Base-by-base conservation (phyloP, 2,888 invertebrate genomes). In the Lysandra bellargus region DNA sequence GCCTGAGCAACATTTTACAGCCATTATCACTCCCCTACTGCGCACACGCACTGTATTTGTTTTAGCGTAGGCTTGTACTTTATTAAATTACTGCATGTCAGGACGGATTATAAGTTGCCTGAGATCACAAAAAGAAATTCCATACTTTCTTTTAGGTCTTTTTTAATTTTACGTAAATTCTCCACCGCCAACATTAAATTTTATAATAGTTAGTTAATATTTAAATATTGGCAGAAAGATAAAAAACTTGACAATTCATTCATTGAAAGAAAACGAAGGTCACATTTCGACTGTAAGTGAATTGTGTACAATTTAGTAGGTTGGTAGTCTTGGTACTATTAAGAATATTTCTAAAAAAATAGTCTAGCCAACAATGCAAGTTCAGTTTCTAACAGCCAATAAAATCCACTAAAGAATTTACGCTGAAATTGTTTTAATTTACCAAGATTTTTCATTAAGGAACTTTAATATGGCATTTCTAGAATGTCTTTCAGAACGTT, bases 1-100 rank as follows among this genome's bases (percentile, higher is more conserved):
- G 82, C 86, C 82, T 85, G 84, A 85, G 87, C 88, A 87, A 89
- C 89, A 91, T 90, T 90, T 92, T 90, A 91, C 90, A 90, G 88
- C 86, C 85, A 83, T 84, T 83, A 82, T 82, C 81, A 80, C 81
- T 80, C 78, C 78, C 81, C 81, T 80, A 81, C 80, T 73, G 80
- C 72, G 80, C 80, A 77, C 61, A 57, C 79, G 82, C 60, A 73
- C 74, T 40, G 40, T 74, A 44, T 84, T 84, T 83, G 81, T 82
- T 77, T 72, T 78, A 60, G 78, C 61, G 69, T 69, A 69, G 69
- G 69, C 69, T 69, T 69, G 69, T 69, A 69, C 33, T 69, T 69
- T 69, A 69, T 40, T 61, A 53, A 69, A 69, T 69, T 69, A 69
- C 69, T 33, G 69, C 69, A 69, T 5, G 69, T 69, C 17, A 33